Base-by-base conservation (phyloP, 2,888 invertebrate species). In the Tinea pellionella region DNA sequence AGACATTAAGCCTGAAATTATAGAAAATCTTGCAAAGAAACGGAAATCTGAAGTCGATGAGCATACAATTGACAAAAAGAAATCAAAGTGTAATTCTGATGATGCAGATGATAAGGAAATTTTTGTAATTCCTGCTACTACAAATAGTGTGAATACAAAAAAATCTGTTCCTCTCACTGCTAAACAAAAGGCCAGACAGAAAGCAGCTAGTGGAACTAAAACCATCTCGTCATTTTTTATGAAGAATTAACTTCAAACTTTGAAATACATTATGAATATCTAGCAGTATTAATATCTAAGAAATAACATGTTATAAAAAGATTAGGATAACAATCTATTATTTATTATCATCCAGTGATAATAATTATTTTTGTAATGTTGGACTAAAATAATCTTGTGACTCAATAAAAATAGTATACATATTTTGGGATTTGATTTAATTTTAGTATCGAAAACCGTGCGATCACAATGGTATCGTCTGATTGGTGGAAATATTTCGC, bases 171-270 rank as follows among this genome's bases (percentile, higher is more conserved):
- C 82, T 24, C 67, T 91, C 61, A 88, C 91, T 51, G 88, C 92
- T 8, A 95, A 94, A 78, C 93, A 94, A 68, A 92, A 94, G 67
- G 90, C 92, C 0, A 84, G 92, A 66, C 90, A 91, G 67, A 95
- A 94, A 75, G 93, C 94, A 61, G 95, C 95, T 30, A 89, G 90
- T 68, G 93, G 94, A 59, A 92, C 93, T 29, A 95, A 94, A 81
- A 92, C 90, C 68, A 94, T 95, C 71, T 90, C 93, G 60, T 91
- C 92, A 32, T 95, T 94, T 81, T 95, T 95, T 74, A 90, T 90
- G 65, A 94, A 92, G 75, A 91, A 6, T 29, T 55, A 9, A 37
- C 6, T n/a, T n/a, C n/a, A n/a, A n/a, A n/a, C n/a, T n/a, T n/a
- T n/a, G n/a, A n/a, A n/a, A n/a, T n/a, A n/a, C n/a, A n/a, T n/a